Conservation (phyloP, 2,888 invertebrate genomes). For the Sialis fuliginosa region DNA sequence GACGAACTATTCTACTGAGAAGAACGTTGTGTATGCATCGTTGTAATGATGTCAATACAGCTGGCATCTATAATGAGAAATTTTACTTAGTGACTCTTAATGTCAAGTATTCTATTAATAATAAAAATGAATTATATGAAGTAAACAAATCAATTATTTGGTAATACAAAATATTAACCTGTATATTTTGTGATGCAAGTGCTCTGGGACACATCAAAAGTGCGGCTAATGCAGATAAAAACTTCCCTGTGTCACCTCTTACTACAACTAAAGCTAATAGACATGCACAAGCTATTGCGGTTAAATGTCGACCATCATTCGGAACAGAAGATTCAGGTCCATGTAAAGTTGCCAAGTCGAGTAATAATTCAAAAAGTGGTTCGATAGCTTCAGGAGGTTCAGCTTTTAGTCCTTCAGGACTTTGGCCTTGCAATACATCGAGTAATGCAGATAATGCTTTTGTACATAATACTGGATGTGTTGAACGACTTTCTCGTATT, state of each 20-base stretch:
- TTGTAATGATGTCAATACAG: conserved; percentile 69
- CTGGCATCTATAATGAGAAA: conserved; percentile 46
- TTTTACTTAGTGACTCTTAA: not conserved
- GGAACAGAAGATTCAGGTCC: conserved; percentile 38
- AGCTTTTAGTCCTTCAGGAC: conserved; percentile 66
- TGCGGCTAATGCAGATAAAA: conserved; percentile 71
- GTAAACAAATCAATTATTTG: not conserved
- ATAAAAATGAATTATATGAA: not conserved
- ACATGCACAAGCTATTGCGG: conserved; percentile 81
- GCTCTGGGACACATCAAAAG: conserved; percentile 70
- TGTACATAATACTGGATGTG: conserved; percentile 73
- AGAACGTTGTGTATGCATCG: conserved; percentile 78
- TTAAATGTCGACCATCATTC: conserved; percentile 49
- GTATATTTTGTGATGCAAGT: conserved; percentile 62
- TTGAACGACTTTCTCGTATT: conserved; percentile 67
- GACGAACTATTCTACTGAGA: conserved; percentile 64
- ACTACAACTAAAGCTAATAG: conserved; percentile 84
- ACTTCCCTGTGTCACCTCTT: conserved; percentile 80
- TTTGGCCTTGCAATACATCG: conserved; percentile 79
- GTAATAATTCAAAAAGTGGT: conserved; percentile 65
- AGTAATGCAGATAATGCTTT: conserved; percentile 74
- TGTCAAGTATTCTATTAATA: not conserved
- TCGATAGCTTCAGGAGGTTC: conserved; percentile 64
- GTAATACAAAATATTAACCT: conserved; percentile 28
- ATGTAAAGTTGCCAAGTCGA: conserved; percentile 63